Base-by-base conservation (phyloP, 2,888 invertebrate genomes). In the Gymnosoma rotundatum region DNA sequence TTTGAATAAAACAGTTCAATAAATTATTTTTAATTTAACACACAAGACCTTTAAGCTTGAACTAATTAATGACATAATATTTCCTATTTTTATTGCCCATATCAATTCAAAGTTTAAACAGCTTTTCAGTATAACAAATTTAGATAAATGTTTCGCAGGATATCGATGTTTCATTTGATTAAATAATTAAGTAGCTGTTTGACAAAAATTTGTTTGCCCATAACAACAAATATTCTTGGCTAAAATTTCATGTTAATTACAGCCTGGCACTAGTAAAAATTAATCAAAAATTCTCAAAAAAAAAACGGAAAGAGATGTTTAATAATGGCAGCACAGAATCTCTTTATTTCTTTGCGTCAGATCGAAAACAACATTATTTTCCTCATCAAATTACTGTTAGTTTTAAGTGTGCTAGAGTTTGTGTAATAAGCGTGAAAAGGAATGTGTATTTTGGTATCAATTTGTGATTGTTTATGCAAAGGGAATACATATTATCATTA, bases 401-500 rank as follows among this genome's bases (percentile, higher is more conserved):
- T 58, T 74, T 20, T 36, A 16, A n/a, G 12, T 54, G 2, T 10
- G 21, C 36, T 42, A 42, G 54, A 21, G 54, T 69, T 42, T 45
- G 16, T 42, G 12, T 12, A 50, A 1, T 21, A n/a, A 12, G 25
- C 38, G 20, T 61, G 42, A 10, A 0, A 3, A 10, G n/a, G 12
- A 42, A 9, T 73, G 36, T 63, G 58, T 48, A 12, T 32, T 4
- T 52, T 45, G 63, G 69, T 52, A 42, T 21, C n/a, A 69, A 50
- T 25, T 50, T 54, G 25, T 42, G 48, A 32, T 32, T 79, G 42
- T 61, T 38, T 60, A 67, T 78, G 64, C 78, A 67, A 72, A 67
- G 78, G 70, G 70, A 76, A 72, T 66, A 42, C 67, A 60, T 60
- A 54, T 78, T 74, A 64, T 63, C 66, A 76, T 66, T 76, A 54